phyloP scores from a whole-genome alignment of 1,140 invertebrate species.

The Drosophila aff. region DNA sequence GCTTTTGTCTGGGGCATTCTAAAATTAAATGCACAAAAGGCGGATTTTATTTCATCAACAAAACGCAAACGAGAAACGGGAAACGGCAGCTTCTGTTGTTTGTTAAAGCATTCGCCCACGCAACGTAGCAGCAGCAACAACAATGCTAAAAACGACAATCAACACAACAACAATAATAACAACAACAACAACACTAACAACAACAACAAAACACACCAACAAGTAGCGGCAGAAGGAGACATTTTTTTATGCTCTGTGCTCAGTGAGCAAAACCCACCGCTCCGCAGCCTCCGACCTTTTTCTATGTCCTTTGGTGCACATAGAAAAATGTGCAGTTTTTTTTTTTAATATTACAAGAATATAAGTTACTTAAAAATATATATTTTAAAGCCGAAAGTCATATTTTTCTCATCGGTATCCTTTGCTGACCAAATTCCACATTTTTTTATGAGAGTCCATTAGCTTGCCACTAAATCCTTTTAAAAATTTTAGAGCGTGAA shows the following conservation, averaged over 20 bases:
- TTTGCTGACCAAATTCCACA: not conserved
- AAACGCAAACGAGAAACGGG: slow-evolving; percentile 58
- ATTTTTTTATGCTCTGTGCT: slow-evolving; percentile 65
- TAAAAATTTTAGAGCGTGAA: not conserved
- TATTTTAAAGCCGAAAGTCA: too few relatives aligned
- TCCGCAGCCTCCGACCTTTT: not conserved
- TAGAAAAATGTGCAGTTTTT: not conserved
- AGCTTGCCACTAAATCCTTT: not conserved
- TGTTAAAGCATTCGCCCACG: slow-evolving; percentile 79
- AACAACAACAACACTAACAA: slow-evolving; percentile 6
- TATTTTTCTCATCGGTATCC: too few relatives aligned
- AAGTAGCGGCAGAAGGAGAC: slow-evolving; percentile 55
- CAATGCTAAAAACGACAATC: slow-evolving; percentile 23
- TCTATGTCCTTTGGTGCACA: slow-evolving; percentile 10
- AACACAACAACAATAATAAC: slow-evolving; percentile 35
- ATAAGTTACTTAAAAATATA: too few relatives aligned
- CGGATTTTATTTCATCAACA: slow-evolving; percentile 83
- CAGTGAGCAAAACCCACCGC: slow-evolving; percentile 22
- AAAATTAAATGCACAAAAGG: slow-evolving; percentile 84
- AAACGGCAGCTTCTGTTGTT: slow-evolving; percentile 81
- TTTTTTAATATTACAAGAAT: not conserved
- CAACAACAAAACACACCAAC: slow-evolving; percentile 12
- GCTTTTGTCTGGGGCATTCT: slow-evolving; percentile 77
- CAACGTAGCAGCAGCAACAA: slow-evolving; percentile 41
- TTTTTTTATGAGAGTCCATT: not conserved